Evolutionary conservation across 2,113 vertebrate species (phyloP), one percentile per base, ranked within the genome.

Genomic region (Malurus cyaneus): DNA sequence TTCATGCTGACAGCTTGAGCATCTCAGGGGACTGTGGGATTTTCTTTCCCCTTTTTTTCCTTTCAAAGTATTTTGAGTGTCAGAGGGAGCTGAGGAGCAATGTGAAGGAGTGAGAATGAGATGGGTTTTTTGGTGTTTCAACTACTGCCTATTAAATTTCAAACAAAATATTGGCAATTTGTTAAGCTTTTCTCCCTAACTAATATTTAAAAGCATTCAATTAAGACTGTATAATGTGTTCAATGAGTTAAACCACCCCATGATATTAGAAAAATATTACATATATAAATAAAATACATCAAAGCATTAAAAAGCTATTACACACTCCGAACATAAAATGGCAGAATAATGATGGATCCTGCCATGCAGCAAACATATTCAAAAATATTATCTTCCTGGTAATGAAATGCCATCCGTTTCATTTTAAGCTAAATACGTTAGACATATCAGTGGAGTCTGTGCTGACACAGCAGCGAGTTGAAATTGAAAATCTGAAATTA

Each of bases 401-500:
- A 98, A 98, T 98, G 98, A 98, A 98, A 98, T 98, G 98, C 98
- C 98, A 98, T 98, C 97, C 98, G 42, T 98, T 98, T 98, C 98
- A 98, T 98, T 98, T 98, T 98, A 98, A 98, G 97, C 98, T 98
- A 98, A 98, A 98, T 98, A 98, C 90, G 96, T 98, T 98, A 98
- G 98, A 98, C 98, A 97, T 98, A 98, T 98, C 98, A 98, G 97
- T 98, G 97, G 97, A 98, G 98, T 98, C 98, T 98, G 97, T 98
- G 98, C 98, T 98, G 98, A 98, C 98, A 98, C 98, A 98, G 98
- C 98, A 98, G 97, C 82, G 96, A 98, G 97, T 97, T 98, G 98
- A 98, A 98, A 98, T 98, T 98, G 98, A 98, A 98, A 98, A 98
- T 98, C 98, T 98, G 98, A 98, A 98, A 98, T 98, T 98, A 98